phyloP scores from a whole-genome alignment of 2,888 invertebrate species.

The Amphimallon solstitiale region DNA sequence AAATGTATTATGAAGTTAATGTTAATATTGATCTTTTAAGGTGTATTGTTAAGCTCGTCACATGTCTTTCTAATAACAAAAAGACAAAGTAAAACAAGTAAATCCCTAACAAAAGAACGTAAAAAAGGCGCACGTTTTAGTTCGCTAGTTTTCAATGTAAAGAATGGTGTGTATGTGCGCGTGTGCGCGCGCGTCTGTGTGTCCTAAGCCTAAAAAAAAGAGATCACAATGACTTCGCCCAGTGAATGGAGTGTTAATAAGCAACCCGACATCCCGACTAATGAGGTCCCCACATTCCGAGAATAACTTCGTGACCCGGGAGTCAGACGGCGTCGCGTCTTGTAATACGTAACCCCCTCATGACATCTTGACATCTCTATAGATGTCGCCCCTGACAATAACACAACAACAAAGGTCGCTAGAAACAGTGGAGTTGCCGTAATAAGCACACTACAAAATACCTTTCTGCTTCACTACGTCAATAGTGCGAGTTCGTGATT shows the following conservation, averaged over 20 bases:
- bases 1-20: no score
- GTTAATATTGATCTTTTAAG: not conserved
- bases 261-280: slow-evolving; percentile 12
- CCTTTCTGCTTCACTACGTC: slow-evolving; percentile 12
- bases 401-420: slow-evolving; percentile 16
- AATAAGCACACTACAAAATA: slow-evolving; percentile 21
- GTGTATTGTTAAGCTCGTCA: no score
- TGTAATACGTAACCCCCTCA: slow-evolving; percentile 9
- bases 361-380: slow-evolving; percentile 31
- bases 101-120: not conserved
- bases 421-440: slow-evolving; percentile 21
- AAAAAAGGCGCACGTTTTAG: not conserved
- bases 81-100: not conserved
- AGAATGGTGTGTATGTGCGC: not conserved
- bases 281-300: slow-evolving; percentile 21
- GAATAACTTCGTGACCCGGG: slow-evolving; percentile 13
- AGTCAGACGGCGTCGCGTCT: slow-evolving; percentile 18
- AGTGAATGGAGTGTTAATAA: slow-evolving; percentile 30
- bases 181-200: not conserved
- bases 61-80: not conserved
- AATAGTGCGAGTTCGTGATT: slow-evolving; percentile 8
- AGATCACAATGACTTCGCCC: slow-evolving; percentile 10
- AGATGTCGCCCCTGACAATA: slow-evolving; percentile 21
- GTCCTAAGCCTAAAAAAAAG: not conserved
- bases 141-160: not conserved